Conservation (phyloP, 2,113 vertebrate species). For the Mobula hypostoma region DNA sequence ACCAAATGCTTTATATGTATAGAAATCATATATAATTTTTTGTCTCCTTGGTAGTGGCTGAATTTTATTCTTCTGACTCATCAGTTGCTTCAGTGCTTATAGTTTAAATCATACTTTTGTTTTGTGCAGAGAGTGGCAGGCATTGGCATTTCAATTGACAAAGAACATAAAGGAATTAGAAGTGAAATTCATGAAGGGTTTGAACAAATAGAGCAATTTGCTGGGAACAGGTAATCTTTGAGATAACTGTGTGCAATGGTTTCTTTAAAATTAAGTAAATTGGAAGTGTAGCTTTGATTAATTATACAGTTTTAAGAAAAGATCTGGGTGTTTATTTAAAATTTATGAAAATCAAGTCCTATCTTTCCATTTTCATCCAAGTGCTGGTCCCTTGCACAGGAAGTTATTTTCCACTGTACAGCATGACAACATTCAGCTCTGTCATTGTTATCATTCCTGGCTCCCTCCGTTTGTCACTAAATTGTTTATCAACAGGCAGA, state of each 20-base stretch:
- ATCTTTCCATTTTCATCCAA: no score
- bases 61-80: background rate
- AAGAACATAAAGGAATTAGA: conserved; percentile 17
- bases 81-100: background rate
- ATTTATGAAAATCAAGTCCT: no score
- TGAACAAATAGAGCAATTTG: background rate
- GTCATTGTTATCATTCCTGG: no score
- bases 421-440: no score
- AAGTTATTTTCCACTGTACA: no score
- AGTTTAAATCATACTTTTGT: background rate
- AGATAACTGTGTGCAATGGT: no score
- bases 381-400: no score
- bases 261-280: background rate
- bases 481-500: no score
- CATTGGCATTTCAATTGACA: background rate
- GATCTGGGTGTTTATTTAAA: background rate
- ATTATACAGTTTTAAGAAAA: background rate
- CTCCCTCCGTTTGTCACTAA: no score
- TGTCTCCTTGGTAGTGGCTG: background rate
- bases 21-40: background rate
- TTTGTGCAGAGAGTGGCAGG: conserved; percentile 2
- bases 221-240: background rate
- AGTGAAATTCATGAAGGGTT: conserved; percentile 22
- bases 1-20: background rate
- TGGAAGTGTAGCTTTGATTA: background rate